These are phyloP conservation scores for Nyctibius bracteatus DNA, from an alignment of 2,113 vertebrate genomes.

Conservation along the genomic window DNA sequence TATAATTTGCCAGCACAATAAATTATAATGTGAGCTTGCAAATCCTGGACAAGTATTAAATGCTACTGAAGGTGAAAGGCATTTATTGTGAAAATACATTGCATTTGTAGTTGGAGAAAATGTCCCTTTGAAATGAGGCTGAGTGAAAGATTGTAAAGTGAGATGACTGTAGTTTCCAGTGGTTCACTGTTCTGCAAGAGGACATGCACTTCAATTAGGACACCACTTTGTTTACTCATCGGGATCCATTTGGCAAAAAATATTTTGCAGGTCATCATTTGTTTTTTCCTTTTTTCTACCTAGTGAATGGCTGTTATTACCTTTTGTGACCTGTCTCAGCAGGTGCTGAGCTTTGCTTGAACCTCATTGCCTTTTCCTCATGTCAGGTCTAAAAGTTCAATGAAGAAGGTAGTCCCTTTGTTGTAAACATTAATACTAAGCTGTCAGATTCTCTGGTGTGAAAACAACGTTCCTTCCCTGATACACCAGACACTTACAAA, in stretches of 20 bases:
- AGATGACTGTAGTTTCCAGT: neutral
- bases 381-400: neutral
- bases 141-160: neutral
- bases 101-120: slow-evolving; percentile 9
- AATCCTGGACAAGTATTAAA: slow-evolving; percentile 22
- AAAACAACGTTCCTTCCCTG: neutral
- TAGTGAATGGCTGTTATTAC: neutral
- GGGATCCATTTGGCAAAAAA: neutral
- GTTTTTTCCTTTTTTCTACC: neutral
- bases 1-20: slow-evolving; percentile 43
- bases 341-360: neutral
- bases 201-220: neutral
- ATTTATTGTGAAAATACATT: slow-evolving; percentile 5
- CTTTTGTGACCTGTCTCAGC: neutral
- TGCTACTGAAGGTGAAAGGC: neutral
- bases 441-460: neutral
- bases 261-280: neutral
- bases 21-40: neutral
- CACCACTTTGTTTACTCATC: neutral
- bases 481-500: neutral
- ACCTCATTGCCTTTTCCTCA: neutral
- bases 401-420: neutral
- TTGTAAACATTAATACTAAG: neutral
- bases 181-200: neutral
- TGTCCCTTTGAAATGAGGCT: neutral